phyloP scores from a whole-genome alignment of 2,888 invertebrate genomes.

The Hedychridium roseum region DNA sequence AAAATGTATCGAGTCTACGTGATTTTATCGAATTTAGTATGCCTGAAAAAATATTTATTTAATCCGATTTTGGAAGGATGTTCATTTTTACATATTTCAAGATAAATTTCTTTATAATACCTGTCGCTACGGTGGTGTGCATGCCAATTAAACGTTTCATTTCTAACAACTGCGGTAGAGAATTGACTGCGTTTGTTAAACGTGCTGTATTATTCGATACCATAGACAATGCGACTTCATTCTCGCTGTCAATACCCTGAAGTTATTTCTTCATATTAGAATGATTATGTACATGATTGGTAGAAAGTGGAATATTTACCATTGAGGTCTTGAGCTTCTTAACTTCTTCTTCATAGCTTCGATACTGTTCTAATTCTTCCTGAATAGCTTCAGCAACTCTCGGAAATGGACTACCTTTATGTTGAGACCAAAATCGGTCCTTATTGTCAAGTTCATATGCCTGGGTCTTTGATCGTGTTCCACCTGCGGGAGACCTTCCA shows the following conservation, averaged over 20 bases:
- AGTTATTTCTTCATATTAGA: slow-evolving; percentile 8
- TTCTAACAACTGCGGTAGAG: slow-evolving; percentile 94
- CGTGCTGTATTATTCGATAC: slow-evolving; percentile 93
- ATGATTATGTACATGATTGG: slow-evolving; percentile 3
- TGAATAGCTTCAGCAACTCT: slow-evolving; percentile 98
- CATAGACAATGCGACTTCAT: slow-evolving; percentile 84
- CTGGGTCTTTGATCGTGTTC: slow-evolving; percentile 79
- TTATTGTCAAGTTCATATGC: slow-evolving; percentile 89
- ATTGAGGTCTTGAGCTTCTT: slow-evolving; percentile 93
- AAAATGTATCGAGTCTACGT: slow-evolving; percentile 92
- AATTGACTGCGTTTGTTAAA: slow-evolving; percentile 93
- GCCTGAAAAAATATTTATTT: slow-evolving; percentile 54
- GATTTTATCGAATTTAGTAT: slow-evolving; percentile 86
- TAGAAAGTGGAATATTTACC: slow-evolving; percentile 64
- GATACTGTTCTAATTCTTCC: slow-evolving; percentile 95
- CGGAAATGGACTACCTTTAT: slow-evolving; percentile 94
- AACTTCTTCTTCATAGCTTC: slow-evolving; percentile 94
- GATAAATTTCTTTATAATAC: slow-evolving; percentile 56
- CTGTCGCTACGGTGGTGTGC: slow-evolving; percentile 98
- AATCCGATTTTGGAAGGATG: too few species aligned
- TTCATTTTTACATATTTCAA: not conserved
- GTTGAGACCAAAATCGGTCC: slow-evolving; percentile 92
- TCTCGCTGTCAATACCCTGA: slow-evolving; percentile 84
- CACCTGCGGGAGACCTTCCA: slow-evolving; percentile 66
- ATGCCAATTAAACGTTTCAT: slow-evolving; percentile 97